phyloP scores from a whole-genome alignment of 2,888 invertebrate genomes.

The Aporophyla nigra region DNA sequence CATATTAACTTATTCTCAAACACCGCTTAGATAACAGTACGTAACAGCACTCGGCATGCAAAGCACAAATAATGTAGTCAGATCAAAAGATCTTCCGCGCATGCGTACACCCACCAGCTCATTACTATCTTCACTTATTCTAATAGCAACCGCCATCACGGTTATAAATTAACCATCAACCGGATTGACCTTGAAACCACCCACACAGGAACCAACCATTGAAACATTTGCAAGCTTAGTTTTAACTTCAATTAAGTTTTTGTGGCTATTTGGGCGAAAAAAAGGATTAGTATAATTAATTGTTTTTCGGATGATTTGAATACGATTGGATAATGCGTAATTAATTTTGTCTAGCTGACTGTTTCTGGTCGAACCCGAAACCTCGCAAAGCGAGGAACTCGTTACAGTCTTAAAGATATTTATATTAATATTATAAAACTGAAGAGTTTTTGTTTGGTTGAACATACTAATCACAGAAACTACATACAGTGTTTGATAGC shows the following conservation, averaged over 20 bases:
- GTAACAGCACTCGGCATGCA: slow-evolving; percentile 28
- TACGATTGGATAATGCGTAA: slow-evolving; percentile 30
- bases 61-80: slow-evolving; percentile 19
- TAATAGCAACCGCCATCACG: slow-evolving; percentile 49
- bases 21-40: slow-evolving; percentile 28
- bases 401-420: too few species aligned
- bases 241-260: slow-evolving; percentile 52
- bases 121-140: slow-evolving; percentile 56
- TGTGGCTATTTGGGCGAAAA: slow-evolving; percentile 22
- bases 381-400: background rate
- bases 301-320: slow-evolving; percentile 34
- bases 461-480: too few species aligned
- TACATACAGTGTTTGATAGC: too few species aligned
- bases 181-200: slow-evolving; percentile 51
- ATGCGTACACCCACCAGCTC: slow-evolving; percentile 47
- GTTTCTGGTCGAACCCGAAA: background rate
- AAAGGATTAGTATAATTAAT: slow-evolving; percentile 42
- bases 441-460: too few species aligned
- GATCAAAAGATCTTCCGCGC: slow-evolving; percentile 43
- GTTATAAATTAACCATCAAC: slow-evolving; percentile 58
- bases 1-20: background rate
- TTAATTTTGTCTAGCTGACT: slow-evolving; percentile 6
- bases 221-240: slow-evolving; percentile 35
- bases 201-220: slow-evolving; percentile 40
- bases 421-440: too few species aligned